Percentiles rank a stretch among this genome's conserved stretches.
Conservation (phyloP, 1,140 invertebrate species). For the Microplitis demolitor region DNA sequence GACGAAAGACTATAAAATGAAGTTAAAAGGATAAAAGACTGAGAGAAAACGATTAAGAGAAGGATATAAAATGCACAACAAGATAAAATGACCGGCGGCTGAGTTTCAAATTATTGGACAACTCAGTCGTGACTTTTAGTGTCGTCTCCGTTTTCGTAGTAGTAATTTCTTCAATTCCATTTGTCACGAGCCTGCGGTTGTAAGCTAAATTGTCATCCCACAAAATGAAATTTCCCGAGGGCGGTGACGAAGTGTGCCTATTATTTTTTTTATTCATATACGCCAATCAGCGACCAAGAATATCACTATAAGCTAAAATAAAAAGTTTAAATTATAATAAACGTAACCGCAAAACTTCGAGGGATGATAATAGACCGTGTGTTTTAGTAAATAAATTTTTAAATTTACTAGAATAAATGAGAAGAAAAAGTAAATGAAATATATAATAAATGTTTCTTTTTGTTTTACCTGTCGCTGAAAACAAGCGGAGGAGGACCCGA, state of each 20-base stretch:
- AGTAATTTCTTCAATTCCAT: slow-evolving; percentile 43
- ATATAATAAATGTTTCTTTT: background rate
- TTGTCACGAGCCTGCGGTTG: slow-evolving; percentile 27
- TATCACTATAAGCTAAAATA: background rate
- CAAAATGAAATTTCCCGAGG: slow-evolving; percentile 15
- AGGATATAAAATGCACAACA: background rate
- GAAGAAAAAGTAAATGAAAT: background rate
- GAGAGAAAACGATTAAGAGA: background rate
- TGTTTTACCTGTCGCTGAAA: slow-evolving; percentile 44
- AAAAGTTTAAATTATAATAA: background rate
- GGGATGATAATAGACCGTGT: background rate
- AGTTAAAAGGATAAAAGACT: background rate
- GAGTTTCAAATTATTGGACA: slow-evolving; percentile 45
- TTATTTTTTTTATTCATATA: background rate
- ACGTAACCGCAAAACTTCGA: background rate
- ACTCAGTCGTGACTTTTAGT: slow-evolving; percentile 15
- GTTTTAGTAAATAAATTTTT: slow-evolving; percentile 4
- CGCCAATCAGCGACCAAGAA: background rate
- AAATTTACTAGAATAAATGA: background rate
- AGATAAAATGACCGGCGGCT: slow-evolving; percentile 33
- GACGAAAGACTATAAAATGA: too few relatives aligned
- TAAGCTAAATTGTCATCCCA: background rate
- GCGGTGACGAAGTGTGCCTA: slow-evolving; percentile 11
- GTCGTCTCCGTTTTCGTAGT: slow-evolving; percentile 22
- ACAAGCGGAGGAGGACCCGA: slow-evolving; percentile 56